Evolutionary conservation across 2,797 vertebrate species (phyloP).

Genomic region (Molossus alvarezi): DNA sequence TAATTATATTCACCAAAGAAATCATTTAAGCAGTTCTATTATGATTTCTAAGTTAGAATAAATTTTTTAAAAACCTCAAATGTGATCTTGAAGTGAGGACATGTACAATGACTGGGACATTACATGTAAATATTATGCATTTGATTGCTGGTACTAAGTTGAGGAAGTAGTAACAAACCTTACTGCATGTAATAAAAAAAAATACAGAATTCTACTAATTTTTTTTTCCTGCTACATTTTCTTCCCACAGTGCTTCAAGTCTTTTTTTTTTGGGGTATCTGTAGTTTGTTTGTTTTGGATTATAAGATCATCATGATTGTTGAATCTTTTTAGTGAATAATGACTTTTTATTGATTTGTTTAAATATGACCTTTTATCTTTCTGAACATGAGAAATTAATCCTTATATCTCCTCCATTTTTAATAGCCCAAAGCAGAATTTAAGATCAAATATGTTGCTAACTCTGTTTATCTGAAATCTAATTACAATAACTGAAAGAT

Average conservation of each 20-base stretch:
- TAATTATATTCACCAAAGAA: neutral
- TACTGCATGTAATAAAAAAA: neutral
- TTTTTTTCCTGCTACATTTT: neutral
- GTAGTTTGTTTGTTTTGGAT: constrained; percentile 24
- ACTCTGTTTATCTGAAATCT: constrained; percentile 17
- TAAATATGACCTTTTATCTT: constrained; percentile 62
- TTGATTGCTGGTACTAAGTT: neutral
- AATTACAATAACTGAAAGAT: constrained; percentile 14
- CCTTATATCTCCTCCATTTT: neutral
- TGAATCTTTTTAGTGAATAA: constrained; percentile 60
- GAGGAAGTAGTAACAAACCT: neutral
- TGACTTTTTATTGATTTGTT: constrained; percentile 63
- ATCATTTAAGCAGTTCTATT: neutral
- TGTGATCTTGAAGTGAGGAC: neutral
- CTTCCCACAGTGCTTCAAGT: neutral
- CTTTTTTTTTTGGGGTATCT: neutral
- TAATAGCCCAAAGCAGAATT: constrained; percentile 1
- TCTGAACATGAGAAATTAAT: constrained; percentile 46
- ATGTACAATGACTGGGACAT: neutral
- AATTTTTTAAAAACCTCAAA: neutral
- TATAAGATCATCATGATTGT: neutral
- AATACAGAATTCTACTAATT: neutral
- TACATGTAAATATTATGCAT: neutral
- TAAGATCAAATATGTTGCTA: neutral
- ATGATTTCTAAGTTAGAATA: constrained; percentile 12